Base-by-base conservation (phyloP, 1,140 invertebrate genomes). In the Halotydeus destructor region DNA sequence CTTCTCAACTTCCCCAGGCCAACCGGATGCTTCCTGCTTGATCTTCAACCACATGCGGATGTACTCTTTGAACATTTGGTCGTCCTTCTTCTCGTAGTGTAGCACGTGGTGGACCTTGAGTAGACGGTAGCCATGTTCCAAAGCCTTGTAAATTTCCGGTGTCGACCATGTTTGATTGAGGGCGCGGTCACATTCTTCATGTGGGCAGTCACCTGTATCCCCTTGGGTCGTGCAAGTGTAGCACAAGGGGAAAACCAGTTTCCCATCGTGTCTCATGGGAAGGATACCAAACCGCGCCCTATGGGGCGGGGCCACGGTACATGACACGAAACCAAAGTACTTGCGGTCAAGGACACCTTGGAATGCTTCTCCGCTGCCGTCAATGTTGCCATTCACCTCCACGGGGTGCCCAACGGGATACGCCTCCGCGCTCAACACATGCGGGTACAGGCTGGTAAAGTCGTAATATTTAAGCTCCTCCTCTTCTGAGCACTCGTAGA, bases 401-500 rank as follows among this genome's bases (percentile, higher is more conserved):
- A n/a, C n/a, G 8, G 35, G 35, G n/a, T 37, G 35, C 12, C 35
- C 35, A 5, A 37, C 5, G 4, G 35, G 35, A 23, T 4, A 37
- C 4, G 22, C 3, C 8, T 23, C 12, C 8, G 21, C 11, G 6
- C 19, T 21, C 3, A 37, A 4, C 12, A 37, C 35, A 21, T 18
- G n/a, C 12, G 35, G 35, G 24, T 37, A 37, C 5, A 37, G n/a
- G 19, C 35, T 37, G 4, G 35, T 37, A 37, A 37, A 37, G 16
- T 37, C 35, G n/a, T 37, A 37, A 18, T 37, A 37, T 5, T 18
- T 3, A n/a, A 37, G 21, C n/a, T 18, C 24, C n/a, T 37, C 35
- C 19, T 3, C 19, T 5, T 18, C 16, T 3, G 3, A 3, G 4
- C n/a, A 3, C 24, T 37, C 19, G n/a, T 37, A 18, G n/a, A 23